Percentiles rank a stretch among this genome's conserved stretches.
Conservation (phyloP, 2,797 vertebrate genomes). For the Helicolenus hilgendorfi region DNA sequence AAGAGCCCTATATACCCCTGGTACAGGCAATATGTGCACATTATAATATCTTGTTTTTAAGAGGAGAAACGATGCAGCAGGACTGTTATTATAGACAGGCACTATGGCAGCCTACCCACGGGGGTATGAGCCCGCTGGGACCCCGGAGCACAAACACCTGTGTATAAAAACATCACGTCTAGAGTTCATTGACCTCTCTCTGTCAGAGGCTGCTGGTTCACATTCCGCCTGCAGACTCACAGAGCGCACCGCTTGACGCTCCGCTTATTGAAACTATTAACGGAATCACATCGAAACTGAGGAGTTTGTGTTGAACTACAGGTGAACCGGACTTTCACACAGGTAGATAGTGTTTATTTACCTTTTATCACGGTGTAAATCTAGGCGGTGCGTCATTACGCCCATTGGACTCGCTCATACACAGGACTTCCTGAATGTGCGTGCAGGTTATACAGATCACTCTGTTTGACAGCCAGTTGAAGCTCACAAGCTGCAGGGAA, state of each 20-base stretch:
- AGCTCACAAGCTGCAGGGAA: conserved; percentile 20
- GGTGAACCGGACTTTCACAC: background rate
- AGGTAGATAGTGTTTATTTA: background rate
- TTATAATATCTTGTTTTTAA: background rate
- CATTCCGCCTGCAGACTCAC: background rate
- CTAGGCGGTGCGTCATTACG: conserved; percentile 53
- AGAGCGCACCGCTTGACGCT: background rate
- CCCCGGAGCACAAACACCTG: conserved; percentile 66
- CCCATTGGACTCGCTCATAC: background rate
- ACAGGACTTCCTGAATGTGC: conserved; percentile 77
- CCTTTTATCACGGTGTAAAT: background rate
- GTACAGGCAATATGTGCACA: background rate
- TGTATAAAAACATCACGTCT: conserved; percentile 7
- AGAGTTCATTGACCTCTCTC: conserved; percentile 83
- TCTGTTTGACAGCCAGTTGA: background rate
- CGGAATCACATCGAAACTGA: background rate
- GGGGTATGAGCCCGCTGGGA: conserved; percentile 45
- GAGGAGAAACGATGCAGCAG: background rate
- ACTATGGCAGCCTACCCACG: conserved; percentile 21
- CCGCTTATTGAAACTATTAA: background rate
- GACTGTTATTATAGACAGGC: background rate
- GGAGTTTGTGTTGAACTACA: background rate
- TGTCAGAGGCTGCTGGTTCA: conserved; percentile 57
- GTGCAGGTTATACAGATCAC: conserved; percentile 26
- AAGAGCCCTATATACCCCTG: too few relatives aligned